Base-by-base conservation (phyloP, 2,888 invertebrate species). In the Aphidius colemani region DNA sequence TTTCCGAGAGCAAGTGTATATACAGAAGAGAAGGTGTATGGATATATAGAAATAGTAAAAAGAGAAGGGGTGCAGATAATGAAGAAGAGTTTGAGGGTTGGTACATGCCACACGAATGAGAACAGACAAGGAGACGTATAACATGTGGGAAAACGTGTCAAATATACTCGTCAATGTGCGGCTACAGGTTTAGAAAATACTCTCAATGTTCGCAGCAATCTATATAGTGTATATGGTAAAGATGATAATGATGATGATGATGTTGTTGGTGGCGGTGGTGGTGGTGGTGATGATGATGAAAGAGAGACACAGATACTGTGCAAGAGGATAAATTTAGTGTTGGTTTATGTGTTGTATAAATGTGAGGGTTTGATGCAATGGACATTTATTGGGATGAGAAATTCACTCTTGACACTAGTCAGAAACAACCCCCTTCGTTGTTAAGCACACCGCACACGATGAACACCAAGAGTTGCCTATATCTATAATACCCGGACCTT, bases 311-410 rank as follows among this genome's bases (percentile, higher is more conserved):
- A 57, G 46, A 11, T 13, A 48, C 48, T 11, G 18, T 10, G 57
- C 45, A 57, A 46, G 57, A 45, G 57, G 57, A 46, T 41, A 39
- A 46, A 39, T 30, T 45, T 18, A 56, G 44, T 56, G 7, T 44
- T 13, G 13, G 45, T 41, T 7, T 56, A 30, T 18, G 56, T 18
- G 46, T 13, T 43, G n/a, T n/a, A 7, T 7, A 57, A 45, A 45
- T 18, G 8, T 45, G 44, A 66, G 63, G 61, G 63, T 63, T 45
- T 61, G 60, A 39, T 53, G 53, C 48, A 50, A 40, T 41, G 45
- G 59, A 49, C 60, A 57, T 68, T 64, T 61, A 59, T 66, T 44
- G 43, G 56, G 44, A 57, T 11, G 43, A 57, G 44, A 43, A 44
- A 30, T 44, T 18, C 44, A 46, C 57, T 57, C 57, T 57, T 57